Conservation (phyloP, 2,113 vertebrate genomes). For the Erpornis zantholeuca region DNA sequence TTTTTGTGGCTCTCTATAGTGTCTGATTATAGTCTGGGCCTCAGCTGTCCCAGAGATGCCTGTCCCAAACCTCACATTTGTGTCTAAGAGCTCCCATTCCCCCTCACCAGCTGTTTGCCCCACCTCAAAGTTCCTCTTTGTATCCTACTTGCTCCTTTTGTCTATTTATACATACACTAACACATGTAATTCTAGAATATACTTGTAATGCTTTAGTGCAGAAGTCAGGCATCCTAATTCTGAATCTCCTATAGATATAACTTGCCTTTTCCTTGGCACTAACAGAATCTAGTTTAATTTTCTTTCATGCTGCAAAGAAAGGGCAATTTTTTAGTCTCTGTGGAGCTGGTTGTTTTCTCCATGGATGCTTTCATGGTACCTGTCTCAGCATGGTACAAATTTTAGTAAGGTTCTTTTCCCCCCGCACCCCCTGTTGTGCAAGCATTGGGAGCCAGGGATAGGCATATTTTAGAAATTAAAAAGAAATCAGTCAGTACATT, state of each 20-base stretch:
- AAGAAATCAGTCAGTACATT: conserved; percentile 21
- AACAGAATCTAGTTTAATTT: neutral
- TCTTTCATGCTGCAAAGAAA: neutral
- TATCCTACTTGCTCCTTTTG: neutral
- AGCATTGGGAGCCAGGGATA: neutral
- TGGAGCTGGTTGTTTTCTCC: neutral
- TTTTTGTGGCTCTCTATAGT: neutral
- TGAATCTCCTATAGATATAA: neutral
- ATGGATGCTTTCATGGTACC: neutral
- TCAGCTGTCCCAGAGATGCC: conserved; percentile 19
- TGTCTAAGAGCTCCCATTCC: neutral
- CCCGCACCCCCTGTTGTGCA: neutral
- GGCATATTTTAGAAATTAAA: conserved; percentile 40
- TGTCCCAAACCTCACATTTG: neutral
- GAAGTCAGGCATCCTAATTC: neutral
- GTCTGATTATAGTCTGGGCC: neutral
- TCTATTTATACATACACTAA: neutral
- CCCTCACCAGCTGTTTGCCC: conserved; percentile 22
- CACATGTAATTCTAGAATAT: neutral
- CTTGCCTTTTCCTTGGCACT: neutral
- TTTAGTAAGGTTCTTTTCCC: neutral
- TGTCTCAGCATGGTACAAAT: conserved; percentile 1
- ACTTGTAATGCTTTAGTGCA: neutral
- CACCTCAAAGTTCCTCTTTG: neutral
- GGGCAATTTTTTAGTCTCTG: neutral